Conservation (phyloP, 1,140 invertebrate species). For the Drosophila fuyamai region DNA sequence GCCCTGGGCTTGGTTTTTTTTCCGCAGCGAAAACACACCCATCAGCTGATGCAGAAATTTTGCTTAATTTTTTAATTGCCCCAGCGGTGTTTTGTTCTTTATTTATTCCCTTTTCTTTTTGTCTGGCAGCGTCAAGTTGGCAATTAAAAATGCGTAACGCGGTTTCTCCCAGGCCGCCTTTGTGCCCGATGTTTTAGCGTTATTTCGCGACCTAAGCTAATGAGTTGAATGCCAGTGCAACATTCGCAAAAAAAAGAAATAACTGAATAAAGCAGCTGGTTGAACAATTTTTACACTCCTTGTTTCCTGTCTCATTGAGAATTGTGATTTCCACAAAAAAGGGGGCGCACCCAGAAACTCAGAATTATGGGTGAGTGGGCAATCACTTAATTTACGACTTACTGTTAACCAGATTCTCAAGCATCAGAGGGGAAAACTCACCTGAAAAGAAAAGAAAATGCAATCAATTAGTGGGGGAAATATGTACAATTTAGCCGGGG, state of each 20-base stretch:
- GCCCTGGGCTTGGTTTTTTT: slow-evolving; percentile 3
- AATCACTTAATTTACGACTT: slow-evolving; percentile 38
- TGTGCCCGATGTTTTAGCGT: slow-evolving; percentile 39
- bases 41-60: slow-evolving; percentile 52
- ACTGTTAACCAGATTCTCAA: slow-evolving; percentile 29
- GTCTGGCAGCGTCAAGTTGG: slow-evolving; percentile 54
- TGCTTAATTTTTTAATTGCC: slow-evolving; percentile 79
- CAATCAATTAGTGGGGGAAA: slow-evolving; percentile 30
- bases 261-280: slow-evolving; percentile 30
- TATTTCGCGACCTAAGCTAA: slow-evolving; percentile 37
- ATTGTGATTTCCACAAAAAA: slow-evolving; percentile 26
- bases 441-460: slow-evolving; percentile 46
- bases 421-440: slow-evolving; percentile 22
- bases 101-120: slow-evolving; percentile 33
- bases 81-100: slow-evolving; percentile 21
- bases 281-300: slow-evolving; percentile 31
- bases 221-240: slow-evolving; percentile 51
- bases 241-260: slow-evolving; percentile 8
- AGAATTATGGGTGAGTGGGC: not conserved
- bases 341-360: slow-evolving; percentile 6
- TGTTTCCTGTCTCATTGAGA: slow-evolving; percentile 42
- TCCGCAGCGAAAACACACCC: slow-evolving; percentile 20
- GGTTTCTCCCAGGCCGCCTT: slow-evolving; percentile 46
- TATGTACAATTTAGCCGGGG: not conserved
- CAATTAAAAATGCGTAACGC: slow-evolving; percentile 82